A percentile compares a stretch with the other conserved stretches of the same genome.
Evolutionary conservation across 2,797 vertebrate species (phyloP).

Genomic region (Intellagama lesueurii): DNA sequence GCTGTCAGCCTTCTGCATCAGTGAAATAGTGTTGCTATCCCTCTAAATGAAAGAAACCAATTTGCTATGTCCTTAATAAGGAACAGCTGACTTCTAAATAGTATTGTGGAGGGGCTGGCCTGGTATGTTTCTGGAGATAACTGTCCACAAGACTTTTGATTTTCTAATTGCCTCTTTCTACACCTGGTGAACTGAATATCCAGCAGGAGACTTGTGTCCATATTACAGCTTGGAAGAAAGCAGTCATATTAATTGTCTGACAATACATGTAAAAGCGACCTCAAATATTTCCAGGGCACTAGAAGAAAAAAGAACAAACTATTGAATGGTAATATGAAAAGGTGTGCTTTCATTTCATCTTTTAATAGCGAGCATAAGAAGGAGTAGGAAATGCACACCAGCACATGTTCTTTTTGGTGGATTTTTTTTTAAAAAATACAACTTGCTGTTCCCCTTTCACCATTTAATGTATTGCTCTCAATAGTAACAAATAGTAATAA

Average conservation of each 20-base stretch:
- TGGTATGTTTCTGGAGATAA: slow-evolving; percentile 57
- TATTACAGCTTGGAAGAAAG: neutral
- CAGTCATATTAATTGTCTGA: rapidly evolving
- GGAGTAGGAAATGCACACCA: neutral
- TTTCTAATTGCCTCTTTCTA: slow-evolving; percentile 61
- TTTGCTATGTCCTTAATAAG: slow-evolving; percentile 68
- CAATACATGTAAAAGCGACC: slow-evolving; percentile 38
- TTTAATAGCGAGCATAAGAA: neutral
- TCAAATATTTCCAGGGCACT: neutral
- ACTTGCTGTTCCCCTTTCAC: no score
- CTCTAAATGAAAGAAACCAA: slow-evolving; percentile 60
- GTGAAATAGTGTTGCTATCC: slow-evolving; percentile 62
- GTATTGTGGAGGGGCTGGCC: slow-evolving; percentile 58
- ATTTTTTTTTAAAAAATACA: no score
- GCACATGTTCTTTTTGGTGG: neutral
- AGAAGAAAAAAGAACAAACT: neutral
- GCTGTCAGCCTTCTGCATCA: slow-evolving; percentile 61
- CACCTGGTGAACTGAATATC: neutral
- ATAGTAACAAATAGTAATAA: neutral
- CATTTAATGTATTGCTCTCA: neutral
- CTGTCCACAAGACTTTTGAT: slow-evolving; percentile 50
- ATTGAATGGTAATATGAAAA: neutral
- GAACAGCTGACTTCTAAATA: slow-evolving; percentile 69
- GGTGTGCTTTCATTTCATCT: neutral
- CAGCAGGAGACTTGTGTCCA: slow-evolving; percentile 25